Evolutionary conservation across 2,888 invertebrate genomes (phyloP), one percentile per base, ranked within the genome.

Genomic region (Megalurothrips usitatus): DNA sequence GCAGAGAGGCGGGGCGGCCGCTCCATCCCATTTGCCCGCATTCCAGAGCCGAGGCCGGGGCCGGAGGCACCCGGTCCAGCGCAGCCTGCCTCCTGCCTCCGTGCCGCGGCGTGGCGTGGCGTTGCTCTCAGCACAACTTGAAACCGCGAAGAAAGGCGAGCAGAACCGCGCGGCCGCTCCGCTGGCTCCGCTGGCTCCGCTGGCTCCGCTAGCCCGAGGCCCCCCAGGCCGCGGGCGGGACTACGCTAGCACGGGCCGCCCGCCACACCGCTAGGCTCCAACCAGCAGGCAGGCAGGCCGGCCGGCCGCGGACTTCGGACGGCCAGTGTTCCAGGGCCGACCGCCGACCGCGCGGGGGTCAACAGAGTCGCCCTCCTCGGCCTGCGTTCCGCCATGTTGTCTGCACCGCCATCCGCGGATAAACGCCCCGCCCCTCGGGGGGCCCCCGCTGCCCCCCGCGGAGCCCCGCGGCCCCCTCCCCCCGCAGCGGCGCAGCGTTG

Each of bases 381-480:
- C 34, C 34, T 43, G 34, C 52, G 68, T 75, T 75, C 68, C 68
- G 68, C 68, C 68, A 75, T 75, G 68, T 75, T 75, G 68, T 75
- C 23, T 58, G 34, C 34, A 12, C 19, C 58, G 58, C 58, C 19
- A 43, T 17, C 68, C 68, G 68, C 68, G 68, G 68, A 75, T 75
- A 75, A 75, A 75, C 12, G 68, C 68, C 68, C 23, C 68, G 23
- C 68, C 68, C 58, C 58, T 19, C 58, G 17, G 58, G 34, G 17
- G 58, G 34, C 34, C 34, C 34, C 34, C 34, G 34, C 34, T 2
- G 34, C 3, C 34, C 17, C 58, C 58, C 58, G 4, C 14, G 19
- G 19, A 6, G 14, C 34, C 34, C 34, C 34, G 34, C 34, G 3
- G 34, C 58, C 58, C 58, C 58, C 17, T 17, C 58, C 58, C 1